Evolutionary conservation across 2,888 invertebrate genomes (phyloP).

Genomic region (Drosophila kokeensis): DNA sequence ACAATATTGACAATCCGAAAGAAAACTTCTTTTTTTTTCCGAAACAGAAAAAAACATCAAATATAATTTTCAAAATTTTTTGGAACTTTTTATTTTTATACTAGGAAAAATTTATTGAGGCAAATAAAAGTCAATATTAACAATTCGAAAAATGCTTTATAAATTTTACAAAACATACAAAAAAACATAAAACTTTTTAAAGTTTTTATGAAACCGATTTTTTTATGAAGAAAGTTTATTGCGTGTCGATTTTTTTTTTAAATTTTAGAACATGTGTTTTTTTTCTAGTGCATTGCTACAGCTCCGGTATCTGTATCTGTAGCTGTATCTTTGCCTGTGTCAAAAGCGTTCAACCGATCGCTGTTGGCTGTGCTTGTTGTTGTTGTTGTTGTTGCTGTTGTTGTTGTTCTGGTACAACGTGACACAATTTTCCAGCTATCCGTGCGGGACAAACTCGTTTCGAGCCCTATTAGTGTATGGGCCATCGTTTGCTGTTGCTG

Average conservation of each 20-base stretch:
- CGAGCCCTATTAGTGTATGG: slow-evolving; percentile 60
- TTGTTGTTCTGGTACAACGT: slow-evolving; percentile 58
- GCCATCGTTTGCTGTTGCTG: slow-evolving; percentile 31
- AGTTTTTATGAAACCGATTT: not conserved
- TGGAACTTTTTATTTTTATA: not conserved
- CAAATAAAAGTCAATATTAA: not conserved
- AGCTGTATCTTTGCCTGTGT: slow-evolving; percentile 26
- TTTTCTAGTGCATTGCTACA: not conserved
- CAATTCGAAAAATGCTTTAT: not conserved
- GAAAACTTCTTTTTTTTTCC: not conserved
- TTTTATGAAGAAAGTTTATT: not conserved
- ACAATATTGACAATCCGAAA: not conserved
- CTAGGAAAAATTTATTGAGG: not conserved
- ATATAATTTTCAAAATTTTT: not conserved
- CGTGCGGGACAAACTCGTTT: slow-evolving; percentile 71
- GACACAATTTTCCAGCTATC: slow-evolving; percentile 75
- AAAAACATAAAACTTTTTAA: not conserved
- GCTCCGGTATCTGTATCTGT: slow-evolving; percentile 6
- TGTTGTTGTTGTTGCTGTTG: slow-evolving; percentile 8
- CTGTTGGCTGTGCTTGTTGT: slow-evolving; percentile 13
- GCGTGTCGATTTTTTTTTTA: not conserved
- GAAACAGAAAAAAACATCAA: not conserved
- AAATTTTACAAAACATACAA: not conserved
- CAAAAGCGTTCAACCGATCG: slow-evolving; percentile 42
- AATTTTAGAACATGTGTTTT: not conserved